These are phyloP conservation scores for Amphiduros pacificus DNA, from an alignment of 2,888 invertebrate genomes.

Conservation along the genomic window DNA sequence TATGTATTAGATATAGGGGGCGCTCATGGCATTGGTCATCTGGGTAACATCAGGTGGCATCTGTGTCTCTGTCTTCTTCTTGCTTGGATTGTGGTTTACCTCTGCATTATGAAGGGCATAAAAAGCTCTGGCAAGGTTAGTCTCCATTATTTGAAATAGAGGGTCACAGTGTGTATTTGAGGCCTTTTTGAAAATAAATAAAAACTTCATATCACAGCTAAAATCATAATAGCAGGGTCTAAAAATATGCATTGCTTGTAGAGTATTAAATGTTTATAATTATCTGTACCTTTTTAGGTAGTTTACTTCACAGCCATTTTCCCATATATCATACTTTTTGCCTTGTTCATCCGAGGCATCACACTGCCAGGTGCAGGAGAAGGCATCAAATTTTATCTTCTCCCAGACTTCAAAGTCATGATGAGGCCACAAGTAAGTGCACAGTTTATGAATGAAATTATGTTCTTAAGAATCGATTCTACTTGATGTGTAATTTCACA, in stretches of 20 bases:
- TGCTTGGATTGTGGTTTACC: constrained; percentile 54
- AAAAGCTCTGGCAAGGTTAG: constrained; percentile 55
- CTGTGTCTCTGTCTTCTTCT: constrained; percentile 46
- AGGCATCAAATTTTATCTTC: neutral
- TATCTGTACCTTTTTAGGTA: neutral
- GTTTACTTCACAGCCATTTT: neutral
- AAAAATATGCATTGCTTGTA: too few species aligned
- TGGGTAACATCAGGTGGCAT: constrained; percentile 50
- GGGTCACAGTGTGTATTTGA: too few species aligned
- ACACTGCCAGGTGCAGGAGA: neutral
- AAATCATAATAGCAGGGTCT: too few species aligned
- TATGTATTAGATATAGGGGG: constrained; percentile 67
- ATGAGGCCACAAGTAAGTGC: too few species aligned
- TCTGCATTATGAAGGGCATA: constrained; percentile 53
- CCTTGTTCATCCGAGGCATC: neutral
- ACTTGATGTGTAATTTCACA: too few species aligned
- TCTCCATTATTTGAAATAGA: too few species aligned
- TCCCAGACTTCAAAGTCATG: neutral
- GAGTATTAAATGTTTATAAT: too few species aligned
- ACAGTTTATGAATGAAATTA: too few species aligned
- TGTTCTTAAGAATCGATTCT: too few species aligned
- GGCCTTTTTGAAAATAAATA: too few species aligned
- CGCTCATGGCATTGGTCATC: constrained; percentile 66
- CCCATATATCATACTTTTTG: neutral
- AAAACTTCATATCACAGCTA: too few species aligned